phyloP scores from a whole-genome alignment of 2,888 invertebrate species.

The Heliothis peltigera region DNA sequence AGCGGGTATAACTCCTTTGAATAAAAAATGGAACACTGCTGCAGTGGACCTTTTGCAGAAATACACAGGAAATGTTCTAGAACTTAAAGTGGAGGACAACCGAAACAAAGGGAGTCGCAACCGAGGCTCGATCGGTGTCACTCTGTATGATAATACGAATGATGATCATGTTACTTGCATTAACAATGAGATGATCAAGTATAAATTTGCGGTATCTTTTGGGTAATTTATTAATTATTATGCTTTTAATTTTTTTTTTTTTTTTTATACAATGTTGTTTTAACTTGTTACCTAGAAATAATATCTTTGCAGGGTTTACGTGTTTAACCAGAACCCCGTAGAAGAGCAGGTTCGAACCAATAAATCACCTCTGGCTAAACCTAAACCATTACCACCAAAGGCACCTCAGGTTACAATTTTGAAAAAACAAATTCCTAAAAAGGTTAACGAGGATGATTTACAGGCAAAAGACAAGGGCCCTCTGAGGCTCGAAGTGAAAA shows the following conservation, averaged over 20 bases:
- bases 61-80: conserved; percentile 67
- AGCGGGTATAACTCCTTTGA: conserved; percentile 80
- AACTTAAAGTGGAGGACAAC: conserved; percentile 77
- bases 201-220: conserved; percentile 81
- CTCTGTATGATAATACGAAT: conserved; percentile 73
- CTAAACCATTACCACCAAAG: conserved; percentile 55
- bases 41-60: conserved; percentile 76
- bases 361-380: conserved; percentile 68
- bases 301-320: conserved; percentile 72
- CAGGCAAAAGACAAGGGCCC: conserved; percentile 86
- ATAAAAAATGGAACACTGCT: conserved; percentile 78
- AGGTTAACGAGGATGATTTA: conserved; percentile 68
- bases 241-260: not conserved
- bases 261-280: not conserved
- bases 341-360: conserved; percentile 73
- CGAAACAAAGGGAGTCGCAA: conserved; percentile 52
- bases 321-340: conserved; percentile 72
- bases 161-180: conserved; percentile 74
- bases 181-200: conserved; percentile 81
- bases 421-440: conserved; percentile 57
- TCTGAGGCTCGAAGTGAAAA: conserved; percentile 83
- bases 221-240: conserved; percentile 70
- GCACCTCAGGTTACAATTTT: conserved; percentile 66
- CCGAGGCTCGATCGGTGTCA: conserved; percentile 76
- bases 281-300: not conserved